Base-by-base conservation (phyloP, 2,113 vertebrate genomes). In the Psephotus haematonotus region DNA sequence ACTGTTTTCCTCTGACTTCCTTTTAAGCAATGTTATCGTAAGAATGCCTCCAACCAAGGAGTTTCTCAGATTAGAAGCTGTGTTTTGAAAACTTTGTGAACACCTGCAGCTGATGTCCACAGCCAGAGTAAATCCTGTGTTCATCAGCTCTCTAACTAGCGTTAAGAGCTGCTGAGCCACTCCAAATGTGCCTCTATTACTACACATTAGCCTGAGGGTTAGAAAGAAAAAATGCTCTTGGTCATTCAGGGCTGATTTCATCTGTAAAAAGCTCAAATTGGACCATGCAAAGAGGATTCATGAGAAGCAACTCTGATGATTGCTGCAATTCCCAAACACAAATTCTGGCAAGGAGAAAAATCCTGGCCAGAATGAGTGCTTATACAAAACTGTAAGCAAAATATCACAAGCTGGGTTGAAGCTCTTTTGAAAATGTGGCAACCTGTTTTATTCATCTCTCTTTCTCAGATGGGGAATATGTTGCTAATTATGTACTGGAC, bases 401-500 rank as follows among this genome's bases (percentile, higher is more conserved):
- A 59, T 43, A 88, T 79, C 74, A 93, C n/a, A 94, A 69, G 49
- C 25, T 46, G 39, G 69, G 92, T 82, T 86, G 92, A 92, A 97
- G 77, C 46, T 70, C 82, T 91, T 97, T 91, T 86, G 71, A 96
- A 95, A 93, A 68, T 39, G 43, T 93, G 44, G 57, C 6, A 41
- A 95, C 68, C 44, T 88, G 83, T 81, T 95, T 95, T 82, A 97
- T 90, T 96, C 68, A 68, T 78, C 63, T 86, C 77, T 93, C 60
- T 94, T 94, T 19, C 23, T 92, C 90, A 93, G 88, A 95, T 28
- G 83, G 76, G 3, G 31, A 95, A 91, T 96, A 96, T 68, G 92
- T 86, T 67, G 64, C 92, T 98, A 97, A 98, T 98, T 98, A 97
- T 71, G 44, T 88, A 85, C 60, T 96, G 92, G 93, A 93, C 80